Percentiles rank a stretch among this genome's conserved stretches.
phyloP scores from a whole-genome alignment of 2,888 invertebrate species.

The Esperia sulphurella region DNA sequence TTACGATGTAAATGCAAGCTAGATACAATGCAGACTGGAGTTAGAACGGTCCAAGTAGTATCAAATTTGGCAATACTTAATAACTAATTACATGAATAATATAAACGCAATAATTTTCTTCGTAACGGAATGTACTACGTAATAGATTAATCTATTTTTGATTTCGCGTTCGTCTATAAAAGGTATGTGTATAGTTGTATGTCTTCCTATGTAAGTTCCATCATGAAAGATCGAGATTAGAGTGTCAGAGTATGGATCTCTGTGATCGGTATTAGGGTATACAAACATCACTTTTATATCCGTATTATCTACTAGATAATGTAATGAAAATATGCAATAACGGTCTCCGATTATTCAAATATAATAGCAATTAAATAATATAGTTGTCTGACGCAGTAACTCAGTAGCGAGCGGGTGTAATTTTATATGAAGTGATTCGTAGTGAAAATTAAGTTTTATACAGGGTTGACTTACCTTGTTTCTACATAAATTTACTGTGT shows the following conservation, averaged over 20 bases:
- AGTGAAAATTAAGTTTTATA: constrained; percentile 47
- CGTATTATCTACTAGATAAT: constrained; percentile 58
- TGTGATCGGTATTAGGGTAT: constrained; percentile 43
- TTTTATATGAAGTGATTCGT: constrained; percentile 58
- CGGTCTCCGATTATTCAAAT: constrained; percentile 48
- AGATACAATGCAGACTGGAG: too few relatives aligned
- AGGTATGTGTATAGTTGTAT: constrained; percentile 64
- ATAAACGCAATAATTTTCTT: constrained; percentile 19
- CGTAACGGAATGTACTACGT: constrained; percentile 21
- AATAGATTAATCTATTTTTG: constrained; percentile 24
- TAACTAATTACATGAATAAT: neutral
- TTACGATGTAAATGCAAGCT: too few relatives aligned
- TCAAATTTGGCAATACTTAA: neutral
- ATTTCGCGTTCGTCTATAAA: constrained; percentile 45
- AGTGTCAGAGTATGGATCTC: constrained; percentile 29
- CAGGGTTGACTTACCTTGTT: constrained; percentile 56
- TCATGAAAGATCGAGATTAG: constrained; percentile 51
- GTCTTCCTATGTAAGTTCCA: constrained; percentile 76
- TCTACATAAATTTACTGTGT: constrained; percentile 55
- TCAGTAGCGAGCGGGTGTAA: constrained; percentile 49
- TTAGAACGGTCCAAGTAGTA: neutral
- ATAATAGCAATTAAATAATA: constrained; percentile 51
- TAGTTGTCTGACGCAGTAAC: constrained; percentile 43
- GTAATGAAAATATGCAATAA: constrained; percentile 46
- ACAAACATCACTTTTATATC: constrained; percentile 54